Evolutionary conservation across 2,888 invertebrate species (phyloP).

Genomic region (Tenodera sinensis): DNA sequence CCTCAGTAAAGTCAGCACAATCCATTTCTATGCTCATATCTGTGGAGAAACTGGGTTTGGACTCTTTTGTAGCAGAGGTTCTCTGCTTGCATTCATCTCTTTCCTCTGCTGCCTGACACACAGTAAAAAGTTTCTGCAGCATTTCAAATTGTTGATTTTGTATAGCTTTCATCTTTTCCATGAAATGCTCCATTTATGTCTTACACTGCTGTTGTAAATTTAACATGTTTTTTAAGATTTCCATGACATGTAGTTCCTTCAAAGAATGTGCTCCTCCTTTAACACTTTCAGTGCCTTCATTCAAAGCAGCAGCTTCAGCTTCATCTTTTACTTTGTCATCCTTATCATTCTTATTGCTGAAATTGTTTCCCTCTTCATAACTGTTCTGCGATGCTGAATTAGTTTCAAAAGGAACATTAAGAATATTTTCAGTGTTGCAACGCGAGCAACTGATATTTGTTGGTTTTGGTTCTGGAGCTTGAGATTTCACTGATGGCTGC

Average conservation of each 20-base stretch:
- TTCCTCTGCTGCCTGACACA: not conserved
- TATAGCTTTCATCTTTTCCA: not conserved
- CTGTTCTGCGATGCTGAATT: not conserved
- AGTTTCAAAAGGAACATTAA: not conserved
- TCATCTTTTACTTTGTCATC: not conserved
- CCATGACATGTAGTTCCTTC: not conserved
- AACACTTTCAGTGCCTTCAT: not conserved
- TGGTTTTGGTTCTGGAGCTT: not conserved
- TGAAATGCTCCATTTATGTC: not conserved
- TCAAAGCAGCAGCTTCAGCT: too few relatives aligned
- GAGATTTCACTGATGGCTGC: not conserved
- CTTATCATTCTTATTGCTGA: not conserved
- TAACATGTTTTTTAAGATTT: not conserved
- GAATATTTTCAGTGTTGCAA: not conserved
- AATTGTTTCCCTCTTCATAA: not conserved
- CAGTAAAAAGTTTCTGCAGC: not conserved
- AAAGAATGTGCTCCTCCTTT: not conserved
- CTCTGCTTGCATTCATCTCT: not conserved
- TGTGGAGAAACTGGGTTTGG: not conserved
- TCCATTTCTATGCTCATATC: not conserved
- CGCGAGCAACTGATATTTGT: not conserved
- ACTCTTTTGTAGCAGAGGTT: not conserved
- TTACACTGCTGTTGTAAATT: not conserved
- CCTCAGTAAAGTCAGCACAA: not conserved
- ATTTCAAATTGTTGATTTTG: not conserved